phyloP scores from a whole-genome alignment of 2,113 vertebrate species.

The Anser brachyrhynchus region DNA sequence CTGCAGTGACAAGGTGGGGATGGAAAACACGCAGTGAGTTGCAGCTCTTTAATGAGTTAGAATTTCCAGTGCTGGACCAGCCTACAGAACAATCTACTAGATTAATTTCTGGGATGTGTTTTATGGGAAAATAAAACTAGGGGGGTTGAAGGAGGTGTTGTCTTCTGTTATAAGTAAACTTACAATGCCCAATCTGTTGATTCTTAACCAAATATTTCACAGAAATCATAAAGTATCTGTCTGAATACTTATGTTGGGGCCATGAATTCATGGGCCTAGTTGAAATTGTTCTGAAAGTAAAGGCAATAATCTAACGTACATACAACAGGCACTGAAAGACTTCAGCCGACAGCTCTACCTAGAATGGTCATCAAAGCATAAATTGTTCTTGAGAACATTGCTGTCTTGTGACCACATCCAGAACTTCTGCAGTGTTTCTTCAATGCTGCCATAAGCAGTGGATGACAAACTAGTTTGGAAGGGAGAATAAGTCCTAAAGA shows the following conservation, averaged over 20 bases:
- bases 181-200: not conserved
- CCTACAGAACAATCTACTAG: not conserved
- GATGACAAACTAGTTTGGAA: not conserved
- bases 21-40: not conserved
- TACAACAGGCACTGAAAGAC: not conserved
- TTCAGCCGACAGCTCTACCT: not conserved
- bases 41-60: not conserved
- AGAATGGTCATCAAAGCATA: not conserved
- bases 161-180: not conserved
- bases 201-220: not conserved
- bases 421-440: not conserved
- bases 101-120: not conserved
- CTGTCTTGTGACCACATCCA: not conserved
- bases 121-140: not conserved
- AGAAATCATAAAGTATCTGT: not conserved
- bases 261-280: not conserved
- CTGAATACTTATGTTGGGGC: not conserved
- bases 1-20: not conserved
- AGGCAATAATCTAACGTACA: not conserved
- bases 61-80: not conserved
- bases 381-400: not conserved
- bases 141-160: accelerated
- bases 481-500: not conserved
- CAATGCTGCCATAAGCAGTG: accelerated
- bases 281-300: not conserved